Percentiles rank a stretch among this genome's conserved stretches.
Conservation (phyloP, 2,888 invertebrate genomes). For the Harmothoe impar region DNA sequence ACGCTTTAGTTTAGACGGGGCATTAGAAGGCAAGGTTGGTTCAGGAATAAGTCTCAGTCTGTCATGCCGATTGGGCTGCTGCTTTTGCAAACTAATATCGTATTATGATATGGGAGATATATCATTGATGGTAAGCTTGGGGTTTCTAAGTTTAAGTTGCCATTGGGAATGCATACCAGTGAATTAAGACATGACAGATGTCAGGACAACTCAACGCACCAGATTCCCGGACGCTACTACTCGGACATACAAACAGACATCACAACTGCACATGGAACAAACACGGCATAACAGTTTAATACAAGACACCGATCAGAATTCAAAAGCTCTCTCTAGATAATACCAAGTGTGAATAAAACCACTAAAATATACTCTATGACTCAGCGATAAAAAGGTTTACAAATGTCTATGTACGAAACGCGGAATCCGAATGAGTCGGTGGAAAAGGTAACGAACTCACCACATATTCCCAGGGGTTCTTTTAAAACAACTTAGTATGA, state of each 20-base stretch:
- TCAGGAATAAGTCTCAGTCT: too few relatives aligned
- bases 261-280: not conserved
- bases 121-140: too few relatives aligned
- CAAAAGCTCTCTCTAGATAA: not conserved
- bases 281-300: not conserved
- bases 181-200: too few relatives aligned
- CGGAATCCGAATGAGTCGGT: not conserved
- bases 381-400: not conserved
- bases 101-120: too few relatives aligned
- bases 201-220: too few relatives aligned
- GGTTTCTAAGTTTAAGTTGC: too few relatives aligned
- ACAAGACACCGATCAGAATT: not conserved
- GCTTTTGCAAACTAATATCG: too few relatives aligned
- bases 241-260: not conserved
- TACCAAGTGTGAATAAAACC: not conserved
- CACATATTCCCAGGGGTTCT: not conserved
- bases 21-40: too few relatives aligned
- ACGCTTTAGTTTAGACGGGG: too few relatives aligned
- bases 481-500: not conserved
- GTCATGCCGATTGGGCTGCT: too few relatives aligned
- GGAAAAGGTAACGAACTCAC: conserved; percentile 17
- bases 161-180: too few relatives aligned
- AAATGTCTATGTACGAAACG: conserved; percentile 7
- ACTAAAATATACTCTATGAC: conserved; percentile 12
- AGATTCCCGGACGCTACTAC: too few relatives aligned